Conservation (phyloP, 1,140 invertebrate species). For the Zaprionus davidi region DNA sequence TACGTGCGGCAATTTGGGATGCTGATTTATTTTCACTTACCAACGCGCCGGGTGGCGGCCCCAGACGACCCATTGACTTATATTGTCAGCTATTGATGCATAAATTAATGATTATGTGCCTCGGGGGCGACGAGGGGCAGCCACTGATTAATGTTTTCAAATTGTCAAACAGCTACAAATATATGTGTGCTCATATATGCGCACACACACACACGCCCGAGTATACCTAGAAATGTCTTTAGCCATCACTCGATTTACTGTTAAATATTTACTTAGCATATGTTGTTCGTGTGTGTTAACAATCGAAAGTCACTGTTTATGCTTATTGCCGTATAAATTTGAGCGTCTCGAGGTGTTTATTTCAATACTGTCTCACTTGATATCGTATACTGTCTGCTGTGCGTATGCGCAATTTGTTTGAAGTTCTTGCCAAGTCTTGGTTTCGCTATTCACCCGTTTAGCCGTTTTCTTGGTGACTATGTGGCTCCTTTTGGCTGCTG, state of each 20-base stretch:
- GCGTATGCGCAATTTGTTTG: constrained; percentile 54
- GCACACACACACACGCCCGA: constrained; percentile 22
- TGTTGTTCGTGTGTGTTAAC: constrained; percentile 57
- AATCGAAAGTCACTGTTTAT: constrained; percentile 71
- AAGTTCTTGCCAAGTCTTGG: constrained; percentile 3
- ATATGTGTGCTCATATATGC: neutral
- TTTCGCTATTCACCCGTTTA: constrained; percentile 18
- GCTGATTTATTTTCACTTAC: constrained; percentile 79
- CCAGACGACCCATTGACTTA: constrained; percentile 81
- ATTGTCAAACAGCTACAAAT: constrained; percentile 26
- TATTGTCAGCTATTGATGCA: constrained; percentile 81
- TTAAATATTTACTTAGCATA: constrained; percentile 61
- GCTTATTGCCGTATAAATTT: constrained; percentile 73
- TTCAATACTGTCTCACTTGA: constrained; percentile 37
- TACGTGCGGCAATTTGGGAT: constrained; percentile 69
- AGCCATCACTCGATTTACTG: constrained; percentile 14
- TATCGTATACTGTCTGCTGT: constrained; percentile 38
- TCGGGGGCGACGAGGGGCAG: constrained; percentile 29
- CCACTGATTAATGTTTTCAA: constrained; percentile 47
- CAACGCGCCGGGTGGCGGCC: constrained; percentile 42
- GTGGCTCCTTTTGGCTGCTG: no score
- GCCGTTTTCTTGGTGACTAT: constrained; percentile 25
- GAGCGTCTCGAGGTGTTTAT: constrained; percentile 61
- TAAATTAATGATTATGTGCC: constrained; percentile 79
- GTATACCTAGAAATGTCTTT: constrained; percentile 15